Evolutionary conservation across 2,113 vertebrate genomes (phyloP), one percentile per base, ranked within the genome.

Genomic region (human): DNA sequence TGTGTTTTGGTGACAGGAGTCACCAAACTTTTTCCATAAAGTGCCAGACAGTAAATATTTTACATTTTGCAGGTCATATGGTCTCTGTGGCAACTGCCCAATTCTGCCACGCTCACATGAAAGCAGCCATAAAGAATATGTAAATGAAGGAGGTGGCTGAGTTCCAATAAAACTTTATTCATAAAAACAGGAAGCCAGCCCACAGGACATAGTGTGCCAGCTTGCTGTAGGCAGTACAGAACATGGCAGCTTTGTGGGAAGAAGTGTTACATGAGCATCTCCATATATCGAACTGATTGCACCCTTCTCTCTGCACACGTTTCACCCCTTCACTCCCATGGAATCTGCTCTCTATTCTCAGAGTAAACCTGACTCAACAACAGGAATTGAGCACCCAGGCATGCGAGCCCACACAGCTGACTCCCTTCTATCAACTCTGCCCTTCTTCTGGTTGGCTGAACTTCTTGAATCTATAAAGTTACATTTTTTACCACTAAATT

Each of bases 211-310:
- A 0, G 6, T 20, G 5, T 35, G 25, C 25, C 11, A 4, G 27
- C 27, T 64, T 23, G 82, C 18, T 12, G 35, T 9, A 5, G 11
- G 57, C 57, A 16, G 35, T 9, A 30, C 50, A 52, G 89, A 45
- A 11, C 23, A 4, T 0, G 8, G 48, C 27, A 10, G 78, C 57
- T 27, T 52, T 22, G 7, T 0, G 35, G 66, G 43, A 17, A 59
- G 90, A 93, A 50, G 18, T 27, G 17, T 7, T 22, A 1, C 50
- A 2, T 0, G 14, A 27, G 52, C 3, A 4, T 9, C 18, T 30
- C 32, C 40, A 35, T 8, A 13, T 0, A 5, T 0, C n/a, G 20
- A 35, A 32, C n/a, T 2, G 2, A 1, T 0, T 1, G 11, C 17
- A 2, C 9, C 43, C 59, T 50, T 30, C 35, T 27, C 43, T 45